Evolutionary conservation across 2,113 vertebrate genomes (phyloP).

Genomic region (Coregonus clupeaformis): DNA sequence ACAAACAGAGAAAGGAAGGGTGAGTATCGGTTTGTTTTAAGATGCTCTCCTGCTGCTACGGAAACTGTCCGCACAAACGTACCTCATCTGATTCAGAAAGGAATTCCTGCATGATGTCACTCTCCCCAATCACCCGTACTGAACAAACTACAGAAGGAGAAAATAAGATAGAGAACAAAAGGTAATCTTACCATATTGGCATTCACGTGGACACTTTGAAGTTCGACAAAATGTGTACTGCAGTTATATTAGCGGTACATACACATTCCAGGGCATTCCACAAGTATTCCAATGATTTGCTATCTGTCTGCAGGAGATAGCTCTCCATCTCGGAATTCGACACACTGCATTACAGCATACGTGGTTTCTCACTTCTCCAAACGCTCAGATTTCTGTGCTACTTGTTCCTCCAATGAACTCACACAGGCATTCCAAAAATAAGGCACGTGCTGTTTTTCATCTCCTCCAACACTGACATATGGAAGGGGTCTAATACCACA

Average conservation of each 20-base stretch:
- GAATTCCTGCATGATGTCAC: conserved; percentile 98
- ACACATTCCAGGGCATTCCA: not conserved
- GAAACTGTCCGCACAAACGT: conserved; percentile 11
- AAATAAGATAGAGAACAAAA: not conserved
- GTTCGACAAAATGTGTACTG: too few relatives aligned
- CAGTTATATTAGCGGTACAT: too few relatives aligned
- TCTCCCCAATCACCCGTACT: conserved; percentile 93
- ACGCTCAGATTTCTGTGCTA: not conserved
- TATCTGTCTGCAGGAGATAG: too few relatives aligned
- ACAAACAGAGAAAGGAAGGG: conserved; percentile 4
- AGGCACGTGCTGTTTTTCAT: too few relatives aligned
- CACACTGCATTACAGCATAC: too few relatives aligned
- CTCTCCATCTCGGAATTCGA: not conserved
- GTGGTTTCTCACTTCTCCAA: not conserved
- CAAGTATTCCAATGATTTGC: not conserved
- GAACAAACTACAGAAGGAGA: conserved; percentile 82
- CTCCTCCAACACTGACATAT: too few relatives aligned
- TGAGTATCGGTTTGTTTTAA: not conserved
- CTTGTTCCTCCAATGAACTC: too few relatives aligned
- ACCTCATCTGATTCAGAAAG: conserved; percentile 97
- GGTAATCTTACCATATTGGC: too few relatives aligned
- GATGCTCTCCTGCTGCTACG: not conserved
- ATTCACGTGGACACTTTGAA: too few relatives aligned
- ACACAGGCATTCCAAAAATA: too few relatives aligned
- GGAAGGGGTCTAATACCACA: too few relatives aligned